A percentile compares a stretch with the other conserved stretches of the same genome.
These are phyloP conservation scores for Dreissena polymorpha DNA, from an alignment of 1,140 invertebrate species.

Conservation along the genomic window DNA sequence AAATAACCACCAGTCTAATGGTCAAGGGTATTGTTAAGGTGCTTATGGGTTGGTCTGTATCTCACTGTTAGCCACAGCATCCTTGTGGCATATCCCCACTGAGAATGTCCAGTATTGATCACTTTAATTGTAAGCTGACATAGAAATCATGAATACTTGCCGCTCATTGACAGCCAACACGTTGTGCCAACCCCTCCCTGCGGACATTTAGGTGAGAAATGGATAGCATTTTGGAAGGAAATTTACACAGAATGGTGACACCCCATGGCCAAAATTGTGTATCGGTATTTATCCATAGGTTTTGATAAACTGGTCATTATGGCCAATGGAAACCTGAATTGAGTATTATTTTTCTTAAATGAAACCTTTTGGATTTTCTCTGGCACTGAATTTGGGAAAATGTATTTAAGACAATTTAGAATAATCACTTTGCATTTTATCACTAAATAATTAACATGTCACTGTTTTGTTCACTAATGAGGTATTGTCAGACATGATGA, in stretches of 20 bases:
- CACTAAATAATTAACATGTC: background rate
- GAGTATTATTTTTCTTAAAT: slow-evolving; percentile 16
- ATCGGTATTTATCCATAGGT: slow-evolving; percentile 40
- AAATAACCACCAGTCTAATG: too few species aligned
- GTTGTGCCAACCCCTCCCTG: slow-evolving; percentile 28
- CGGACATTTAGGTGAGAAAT: slow-evolving; percentile 52
- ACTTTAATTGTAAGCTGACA: slow-evolving; percentile 34
- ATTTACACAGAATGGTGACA: slow-evolving; percentile 8
- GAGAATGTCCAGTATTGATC: slow-evolving; percentile 35
- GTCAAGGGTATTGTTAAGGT: too few species aligned
- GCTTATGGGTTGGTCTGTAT: too few species aligned
- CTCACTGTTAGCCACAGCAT: too few species aligned
- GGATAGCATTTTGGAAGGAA: slow-evolving; percentile 21
- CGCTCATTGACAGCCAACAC: slow-evolving; percentile 42
- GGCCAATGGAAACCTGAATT: background rate
- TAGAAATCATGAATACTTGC: background rate
- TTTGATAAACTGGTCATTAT: slow-evolving; percentile 22
- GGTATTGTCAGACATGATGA: slow-evolving; percentile 1
- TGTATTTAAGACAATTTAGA: too few species aligned
- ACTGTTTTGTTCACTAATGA: background rate
- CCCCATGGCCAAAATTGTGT: slow-evolving; percentile 40
- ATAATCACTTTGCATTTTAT: too few species aligned
- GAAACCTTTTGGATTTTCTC: too few species aligned
- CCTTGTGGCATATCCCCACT: background rate
- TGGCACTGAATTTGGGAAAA: too few species aligned